Conservation (phyloP, 2,888 invertebrate species). For the Lissocephala sabroskyi region DNA sequence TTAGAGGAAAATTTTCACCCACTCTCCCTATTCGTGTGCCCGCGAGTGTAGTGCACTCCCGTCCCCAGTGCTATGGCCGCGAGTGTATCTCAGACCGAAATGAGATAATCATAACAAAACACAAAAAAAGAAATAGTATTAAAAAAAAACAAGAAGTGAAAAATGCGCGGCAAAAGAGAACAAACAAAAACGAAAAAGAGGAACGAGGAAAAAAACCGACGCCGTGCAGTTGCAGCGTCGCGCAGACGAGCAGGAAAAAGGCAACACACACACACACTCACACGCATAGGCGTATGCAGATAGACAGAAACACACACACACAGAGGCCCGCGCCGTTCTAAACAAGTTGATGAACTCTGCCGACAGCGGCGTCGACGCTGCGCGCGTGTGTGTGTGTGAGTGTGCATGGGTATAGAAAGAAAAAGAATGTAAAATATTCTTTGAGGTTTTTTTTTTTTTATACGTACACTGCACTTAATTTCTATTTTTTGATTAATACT, state of each 20-base stretch:
- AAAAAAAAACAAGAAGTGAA: constrained; percentile 37
- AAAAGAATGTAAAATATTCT: too few relatives aligned
- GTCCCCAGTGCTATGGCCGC: background rate
- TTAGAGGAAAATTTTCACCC: background rate
- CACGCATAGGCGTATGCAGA: constrained; percentile 23
- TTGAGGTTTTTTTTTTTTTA: constrained; percentile 20
- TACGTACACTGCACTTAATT: constrained; percentile 25
- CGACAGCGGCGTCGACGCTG: constrained; percentile 24
- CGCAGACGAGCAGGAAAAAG: background rate
- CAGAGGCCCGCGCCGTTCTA: constrained; percentile 49
- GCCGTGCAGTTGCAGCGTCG: too few relatives aligned
- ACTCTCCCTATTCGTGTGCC: background rate
- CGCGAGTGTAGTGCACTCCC: too few relatives aligned
- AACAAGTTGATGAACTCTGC: constrained; percentile 68
- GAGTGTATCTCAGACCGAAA: constrained; percentile 22
- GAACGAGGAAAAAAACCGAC: too few relatives aligned
- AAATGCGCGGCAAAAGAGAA: constrained; percentile 32
- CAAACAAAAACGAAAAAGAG: constrained; percentile 6
- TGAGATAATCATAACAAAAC: constrained; percentile 56
- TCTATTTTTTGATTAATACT: constrained; percentile 24
- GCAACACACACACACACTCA: constrained; percentile 22
- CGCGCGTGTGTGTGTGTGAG: constrained; percentile 3
- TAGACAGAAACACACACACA: constrained; percentile 52
- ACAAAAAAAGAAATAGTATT: constrained; percentile 32
- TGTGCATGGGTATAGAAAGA: too few relatives aligned